Base-by-base conservation (phyloP, 1,140 invertebrate species). In the Drosophila tani region DNA sequence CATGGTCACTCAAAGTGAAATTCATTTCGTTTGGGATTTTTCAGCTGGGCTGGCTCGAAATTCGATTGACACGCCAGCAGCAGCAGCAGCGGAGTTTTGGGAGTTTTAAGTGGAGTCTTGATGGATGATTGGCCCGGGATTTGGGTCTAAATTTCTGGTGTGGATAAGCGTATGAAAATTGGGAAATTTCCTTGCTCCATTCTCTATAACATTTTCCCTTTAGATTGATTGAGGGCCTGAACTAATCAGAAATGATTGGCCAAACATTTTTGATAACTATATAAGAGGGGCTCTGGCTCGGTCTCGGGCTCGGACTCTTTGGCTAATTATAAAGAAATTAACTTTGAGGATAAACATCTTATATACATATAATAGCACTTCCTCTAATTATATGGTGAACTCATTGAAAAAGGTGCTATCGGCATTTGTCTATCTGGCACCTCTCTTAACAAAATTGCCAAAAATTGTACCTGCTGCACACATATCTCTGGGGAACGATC, bases 1-100 rank as follows among this genome's bases (percentile, higher is more conserved):
- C 85, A 90, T 90, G 85, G 79, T 82, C 86, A 85, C 79, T 90
- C 81, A 90, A 76, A 86, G 82, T 82, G 82, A 86, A 90, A 86
- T 84, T 69, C 53, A 55, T 73, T 69, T 75, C 62, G 69, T 57
- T 57, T 70, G 53, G 24, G 59, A 47, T 41, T 66, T 65, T 62
- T 21, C 38, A 49, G 29, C 29, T 32, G 29, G 29, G 29, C 29
- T 24, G 38, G 19, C 19, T 57, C 27, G 41, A 70, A 79, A 63
- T 73, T 24, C 60, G 81, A 75, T 71, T 74, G 74, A 77, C 74
- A 67, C 79, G 73, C 67, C 69, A 55, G 53, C 51, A 51, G n/a
- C 49, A 27, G 49, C 49, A 27, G 49, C 49, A 7, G 6, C 17
- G 3, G 53, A 71, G 69, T 60, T 41, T 63, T 62, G 78, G 59